Evolutionary conservation across 2,888 invertebrate species (phyloP), one percentile per base, ranked within the genome.

Genomic region (Siphlonurus alternatus): DNA sequence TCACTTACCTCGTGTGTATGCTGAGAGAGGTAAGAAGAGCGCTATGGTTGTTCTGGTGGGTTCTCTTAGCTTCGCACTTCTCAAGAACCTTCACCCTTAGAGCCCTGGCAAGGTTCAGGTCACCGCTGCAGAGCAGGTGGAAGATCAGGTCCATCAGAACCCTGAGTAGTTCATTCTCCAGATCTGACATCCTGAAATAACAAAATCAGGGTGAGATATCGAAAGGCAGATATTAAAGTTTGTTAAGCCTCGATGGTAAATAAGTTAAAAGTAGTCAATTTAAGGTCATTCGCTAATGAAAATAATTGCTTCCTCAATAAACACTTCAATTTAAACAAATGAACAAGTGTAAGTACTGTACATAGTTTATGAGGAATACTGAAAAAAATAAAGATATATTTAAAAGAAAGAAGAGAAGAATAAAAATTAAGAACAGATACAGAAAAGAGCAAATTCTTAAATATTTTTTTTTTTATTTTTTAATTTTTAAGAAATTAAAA

Each of bases 101-200:
- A 23, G 92, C 87, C 76, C 91, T 90, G 19, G 97, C 97, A 78
- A 94, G 84, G 25, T 88, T 88, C 64, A 98, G 80, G 75, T 98
- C 94, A 61, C 96, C 96, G 63, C 89, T 87, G 70, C 89, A 88
- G 62, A 98, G 88, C 66, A 99, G 80, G 76, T 93, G 89, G 75
- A 93, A 94, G 61, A 95, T 94, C 74, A 97, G 94, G 72, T 93
- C 89, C 84, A 93, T 92, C 67, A 98, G 80, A 67, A 87, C 84
- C 73, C 87, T 84, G 71, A 94, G 82, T 65, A 95, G 78, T 61
- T 83, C 80, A 66, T 87, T 85, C 71, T 90, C 88, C 71, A 96
- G 79, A 77, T 97, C 97, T 18, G 88, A 85, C 72, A 88, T 84
- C 60, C 93, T 94, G 72, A 24, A 77, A 76, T n/a, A n/a, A n/a